Conservation (phyloP, 1,140 invertebrate species). For the Drosophila leontia region DNA sequence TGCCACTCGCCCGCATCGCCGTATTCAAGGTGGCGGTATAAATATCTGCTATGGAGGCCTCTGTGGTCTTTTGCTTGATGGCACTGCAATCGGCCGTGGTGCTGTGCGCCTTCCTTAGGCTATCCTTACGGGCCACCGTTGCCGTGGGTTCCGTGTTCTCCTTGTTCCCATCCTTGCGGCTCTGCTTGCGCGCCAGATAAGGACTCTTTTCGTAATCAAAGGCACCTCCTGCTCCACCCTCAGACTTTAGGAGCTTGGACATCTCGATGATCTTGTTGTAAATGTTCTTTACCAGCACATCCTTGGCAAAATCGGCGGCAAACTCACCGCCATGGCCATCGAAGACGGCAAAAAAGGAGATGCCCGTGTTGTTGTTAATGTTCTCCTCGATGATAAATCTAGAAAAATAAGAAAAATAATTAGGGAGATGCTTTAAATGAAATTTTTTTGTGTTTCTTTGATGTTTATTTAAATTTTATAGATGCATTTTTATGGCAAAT, state of each 20-base stretch:
- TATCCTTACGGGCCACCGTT: constrained; percentile 63
- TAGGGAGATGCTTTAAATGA: not conserved
- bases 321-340: constrained; percentile 98
- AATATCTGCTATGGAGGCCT: constrained; percentile 68
- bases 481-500: not conserved
- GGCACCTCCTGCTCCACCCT: constrained; percentile 11
- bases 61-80: constrained; percentile 70
- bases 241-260: constrained; percentile 87
- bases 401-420: not conserved
- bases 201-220: constrained; percentile 74
- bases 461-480: not conserved
- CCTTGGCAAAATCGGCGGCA: constrained; percentile 95
- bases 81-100: constrained; percentile 65
- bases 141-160: constrained; percentile 64
- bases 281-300: constrained; percentile 91
- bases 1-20: constrained; percentile 65
- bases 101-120: constrained; percentile 74
- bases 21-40: constrained; percentile 77
- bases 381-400: constrained; percentile 92
- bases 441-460: not conserved
- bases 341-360: constrained; percentile 96
- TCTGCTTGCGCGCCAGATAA: constrained; percentile 72
- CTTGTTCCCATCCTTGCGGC: constrained; percentile 74
- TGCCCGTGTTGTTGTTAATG: constrained; percentile 89
- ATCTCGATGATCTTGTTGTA: constrained; percentile 90